Conservation (phyloP, 37 sponge, comb jelly and placozoan genomes). For the Crambe crambe region DNA sequence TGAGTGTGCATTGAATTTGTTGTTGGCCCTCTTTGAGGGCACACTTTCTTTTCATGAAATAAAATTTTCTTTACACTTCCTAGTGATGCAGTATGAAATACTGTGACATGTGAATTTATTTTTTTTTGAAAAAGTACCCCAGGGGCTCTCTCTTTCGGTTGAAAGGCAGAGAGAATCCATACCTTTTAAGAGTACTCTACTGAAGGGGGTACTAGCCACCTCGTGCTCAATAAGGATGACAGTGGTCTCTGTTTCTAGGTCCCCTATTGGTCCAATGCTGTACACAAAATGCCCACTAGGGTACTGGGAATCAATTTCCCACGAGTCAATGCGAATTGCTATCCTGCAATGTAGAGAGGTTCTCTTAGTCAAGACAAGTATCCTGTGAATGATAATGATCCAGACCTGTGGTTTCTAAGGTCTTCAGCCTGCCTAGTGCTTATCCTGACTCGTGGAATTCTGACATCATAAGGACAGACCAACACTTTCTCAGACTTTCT, state of each 20-base stretch:
- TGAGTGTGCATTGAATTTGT: conserved; percentile 72
- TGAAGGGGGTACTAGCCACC: conserved; percentile 39
- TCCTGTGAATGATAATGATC: not conserved
- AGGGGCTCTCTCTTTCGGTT: too few relatives aligned
- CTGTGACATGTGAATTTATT: too few relatives aligned
- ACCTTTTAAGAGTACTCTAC: conserved; percentile 45
- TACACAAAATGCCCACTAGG: conserved; percentile 86
- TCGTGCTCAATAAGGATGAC: conserved; percentile 62
- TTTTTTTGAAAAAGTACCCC: too few relatives aligned
- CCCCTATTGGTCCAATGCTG: conserved; percentile 76
- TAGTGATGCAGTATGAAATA: too few relatives aligned
- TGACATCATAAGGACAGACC: conserved; percentile 68
- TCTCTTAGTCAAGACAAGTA: not conserved
- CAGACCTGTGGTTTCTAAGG: conserved; percentile 54
- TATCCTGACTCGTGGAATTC: conserved; percentile 72
- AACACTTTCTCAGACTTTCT: conserved; percentile 53
- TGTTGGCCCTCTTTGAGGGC: conserved; percentile 40
- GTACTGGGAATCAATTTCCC: conserved; percentile 65
- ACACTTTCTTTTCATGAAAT: too few relatives aligned
- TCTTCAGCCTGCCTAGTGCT: conserved; percentile 58
- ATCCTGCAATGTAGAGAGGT: conserved; percentile 32
- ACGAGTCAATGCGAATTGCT: conserved; percentile 68
- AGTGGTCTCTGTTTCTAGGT: conserved; percentile 71
- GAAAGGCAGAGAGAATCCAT: too few relatives aligned
- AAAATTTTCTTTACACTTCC: too few relatives aligned